Conservation (phyloP, 2,113 vertebrate genomes). For the Neodon shergylaensis region DNA sequence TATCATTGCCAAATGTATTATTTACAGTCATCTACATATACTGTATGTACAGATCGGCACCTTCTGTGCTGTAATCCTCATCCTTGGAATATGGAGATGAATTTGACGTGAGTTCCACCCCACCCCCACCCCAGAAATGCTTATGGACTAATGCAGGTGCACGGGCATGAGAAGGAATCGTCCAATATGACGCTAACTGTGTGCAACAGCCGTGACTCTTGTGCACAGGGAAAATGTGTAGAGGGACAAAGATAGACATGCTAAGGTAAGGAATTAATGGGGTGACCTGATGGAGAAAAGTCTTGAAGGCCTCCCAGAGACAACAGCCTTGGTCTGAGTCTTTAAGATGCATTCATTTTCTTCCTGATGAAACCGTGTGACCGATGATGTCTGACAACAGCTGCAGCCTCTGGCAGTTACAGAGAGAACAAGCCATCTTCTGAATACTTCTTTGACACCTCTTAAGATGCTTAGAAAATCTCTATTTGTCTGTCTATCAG, state of each 20-base stretch:
- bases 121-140: not conserved
- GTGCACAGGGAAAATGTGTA: fast-evolving
- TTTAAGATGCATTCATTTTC: not conserved
- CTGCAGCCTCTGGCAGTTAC: not conserved
- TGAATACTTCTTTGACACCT: not conserved
- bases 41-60: not conserved
- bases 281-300: not conserved
- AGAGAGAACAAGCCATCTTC: not conserved
- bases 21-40: not conserved
- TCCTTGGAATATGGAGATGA: not conserved
- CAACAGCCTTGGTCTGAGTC: not conserved
- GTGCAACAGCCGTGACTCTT: too few relatives aligned
- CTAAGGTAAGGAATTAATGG: not conserved
- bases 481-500: not conserved
- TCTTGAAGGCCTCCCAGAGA: not conserved
- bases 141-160: not conserved
- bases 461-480: not conserved
- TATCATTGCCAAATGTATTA: not conserved
- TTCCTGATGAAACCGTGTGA: not conserved
- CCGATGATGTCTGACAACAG: not conserved
- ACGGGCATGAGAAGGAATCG: not conserved
- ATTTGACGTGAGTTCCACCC: not conserved
- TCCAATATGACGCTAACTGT: not conserved
- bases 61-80: not conserved
- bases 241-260: fast-evolving